Evolutionary conservation across 2,797 vertebrate species (phyloP).

Genomic region (Sebastes matsubarae): DNA sequence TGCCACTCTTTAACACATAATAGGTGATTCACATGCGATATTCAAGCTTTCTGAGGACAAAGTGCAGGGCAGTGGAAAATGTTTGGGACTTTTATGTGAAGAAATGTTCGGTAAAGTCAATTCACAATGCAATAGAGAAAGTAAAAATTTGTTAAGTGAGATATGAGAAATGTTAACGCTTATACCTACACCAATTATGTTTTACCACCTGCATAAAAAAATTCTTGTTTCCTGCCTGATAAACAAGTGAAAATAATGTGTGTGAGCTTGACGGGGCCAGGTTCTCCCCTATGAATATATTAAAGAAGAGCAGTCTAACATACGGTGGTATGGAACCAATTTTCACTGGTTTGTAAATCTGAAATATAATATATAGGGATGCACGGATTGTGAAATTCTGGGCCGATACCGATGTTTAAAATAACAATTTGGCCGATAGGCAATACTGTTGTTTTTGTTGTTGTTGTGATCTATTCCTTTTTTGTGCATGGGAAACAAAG

Average conservation of each 20-base stretch:
- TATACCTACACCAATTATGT: background rate
- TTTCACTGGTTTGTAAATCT: constrained; percentile 19
- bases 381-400: no score
- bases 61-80: constrained; percentile 26
- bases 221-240: background rate
- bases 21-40: constrained; percentile 5
- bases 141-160: background rate
- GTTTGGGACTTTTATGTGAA: background rate
- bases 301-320: constrained; percentile 1
- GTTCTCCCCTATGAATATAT: background rate
- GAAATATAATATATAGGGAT: background rate
- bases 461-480: no score
- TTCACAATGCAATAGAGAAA: background rate
- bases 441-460: no score
- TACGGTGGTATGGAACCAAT: background rate
- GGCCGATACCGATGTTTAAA: no score
- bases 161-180: background rate
- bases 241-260: background rate
- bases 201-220: constrained; percentile 1
- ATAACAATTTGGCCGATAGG: no score
- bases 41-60: constrained; percentile 46
- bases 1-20: background rate
- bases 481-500: no score
- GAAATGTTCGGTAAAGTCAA: background rate
- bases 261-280: background rate